Evolutionary conservation across 92 coral and sea anemone genomes (phyloP), one percentile per base, ranked within the genome.

Genomic region (Plumapathes pennacea): DNA sequence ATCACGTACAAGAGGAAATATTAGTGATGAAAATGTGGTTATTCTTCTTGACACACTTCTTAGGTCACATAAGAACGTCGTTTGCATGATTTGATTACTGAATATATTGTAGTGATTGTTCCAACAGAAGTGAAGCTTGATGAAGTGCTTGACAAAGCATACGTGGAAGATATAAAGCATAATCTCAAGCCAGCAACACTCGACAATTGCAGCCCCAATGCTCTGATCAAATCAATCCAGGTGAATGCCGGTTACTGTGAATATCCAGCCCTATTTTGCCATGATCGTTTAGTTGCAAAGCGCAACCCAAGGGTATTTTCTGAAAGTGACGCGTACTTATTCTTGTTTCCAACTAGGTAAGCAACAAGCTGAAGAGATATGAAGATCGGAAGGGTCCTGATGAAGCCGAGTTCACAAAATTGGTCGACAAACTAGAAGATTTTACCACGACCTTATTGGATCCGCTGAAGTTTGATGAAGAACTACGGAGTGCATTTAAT

Each of bases 301-400:
- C n/a, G n/a, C n/a, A n/a, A n/a, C n/a, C n/a, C n/a, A 7, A 34
- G 9, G 40, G n/a, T n/a, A 34, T 34, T n/a, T 34, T 34, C 40
- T 34, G 40, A 34, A 7, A n/a, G n/a, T n/a, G n/a, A n/a, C n/a
- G n/a, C n/a, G n/a, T n/a, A n/a, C n/a, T n/a, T n/a, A n/a, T n/a
- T n/a, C n/a, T n/a, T n/a, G n/a, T n/a, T n/a, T n/a, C n/a, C n/a
- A 17, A 22, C 50, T 27, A 62, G 69, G 69, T 62, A 51, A 62
- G 49, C 28, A 62, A 62, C 32, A 47, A 33, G 10, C 40, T 62
- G 22, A 47, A n/a, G 25, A 20, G 38, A 10, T n/a, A 46, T 15
- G 43, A 34, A 22, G 46, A 32, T 22, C 56, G 33, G 2, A 57
- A 28, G 10, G 41, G 30, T 32, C 60, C 69, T 1, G 69, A 62